Evolutionary conservation across 2,113 vertebrate species (phyloP).

Genomic region (Psophia crepitans): DNA sequence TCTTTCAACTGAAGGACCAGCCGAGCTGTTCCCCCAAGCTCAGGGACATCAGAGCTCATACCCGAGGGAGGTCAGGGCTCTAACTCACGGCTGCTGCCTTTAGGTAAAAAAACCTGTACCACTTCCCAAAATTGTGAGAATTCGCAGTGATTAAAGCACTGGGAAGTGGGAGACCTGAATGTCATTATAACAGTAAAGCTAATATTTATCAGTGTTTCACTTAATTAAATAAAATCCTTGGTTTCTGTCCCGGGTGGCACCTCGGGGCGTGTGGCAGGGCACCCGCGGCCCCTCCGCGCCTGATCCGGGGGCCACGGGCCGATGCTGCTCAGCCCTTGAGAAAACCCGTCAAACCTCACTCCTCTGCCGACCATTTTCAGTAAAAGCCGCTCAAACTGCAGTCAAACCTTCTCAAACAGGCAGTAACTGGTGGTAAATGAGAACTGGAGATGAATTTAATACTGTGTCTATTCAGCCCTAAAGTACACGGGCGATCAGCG

Average conservation of each 20-base stretch:
- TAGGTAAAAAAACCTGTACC: not conserved
- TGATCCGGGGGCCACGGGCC: fast-evolving
- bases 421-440: not conserved
- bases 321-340: not conserved
- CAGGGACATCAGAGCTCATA: not conserved
- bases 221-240: not conserved
- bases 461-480: not conserved
- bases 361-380: not conserved
- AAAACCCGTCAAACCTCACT: not conserved
- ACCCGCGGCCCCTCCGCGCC: not conserved
- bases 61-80: not conserved
- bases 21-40: not conserved
- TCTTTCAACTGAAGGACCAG: not conserved
- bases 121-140: no score
- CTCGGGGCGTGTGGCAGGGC: not conserved
- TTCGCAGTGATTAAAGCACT: not conserved
- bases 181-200: not conserved
- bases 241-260: not conserved
- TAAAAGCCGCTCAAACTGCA: slow-evolving; percentile 13
- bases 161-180: not conserved
- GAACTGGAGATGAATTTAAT: not conserved
- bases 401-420: not conserved
- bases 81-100: not conserved
- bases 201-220: not conserved
- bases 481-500: not conserved